phyloP scores from a whole-genome alignment of 2,797 vertebrate genomes.

The Limosa lapponica region DNA sequence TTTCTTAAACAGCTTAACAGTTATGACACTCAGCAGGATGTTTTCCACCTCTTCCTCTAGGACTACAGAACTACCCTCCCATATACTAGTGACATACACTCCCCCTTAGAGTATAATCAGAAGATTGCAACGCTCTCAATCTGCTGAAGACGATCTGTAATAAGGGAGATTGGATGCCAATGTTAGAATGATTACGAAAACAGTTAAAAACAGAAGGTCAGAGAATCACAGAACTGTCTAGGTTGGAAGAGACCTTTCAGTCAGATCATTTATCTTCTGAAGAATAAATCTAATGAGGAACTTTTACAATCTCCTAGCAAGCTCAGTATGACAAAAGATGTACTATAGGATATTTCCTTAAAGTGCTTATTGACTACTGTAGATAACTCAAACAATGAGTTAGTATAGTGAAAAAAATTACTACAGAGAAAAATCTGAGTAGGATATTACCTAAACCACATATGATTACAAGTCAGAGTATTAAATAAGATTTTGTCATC shows the following conservation, averaged over 20 bases:
- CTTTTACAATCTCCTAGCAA: not conserved
- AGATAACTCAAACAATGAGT: not conserved
- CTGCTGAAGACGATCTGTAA: not conserved
- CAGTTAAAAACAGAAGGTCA: not conserved
- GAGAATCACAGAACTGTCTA: not conserved
- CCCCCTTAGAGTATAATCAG: not conserved
- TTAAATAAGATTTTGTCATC: not conserved
- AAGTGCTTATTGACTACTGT: not conserved
- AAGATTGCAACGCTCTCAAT: not conserved
- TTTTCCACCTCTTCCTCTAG: not conserved
- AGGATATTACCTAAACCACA: not conserved
- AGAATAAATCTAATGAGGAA: not conserved
- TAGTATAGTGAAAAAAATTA: not conserved
- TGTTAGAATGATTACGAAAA: not conserved
- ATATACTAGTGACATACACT: not conserved
- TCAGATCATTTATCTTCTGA: not conserved
- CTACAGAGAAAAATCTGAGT: not conserved
- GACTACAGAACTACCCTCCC: not conserved
- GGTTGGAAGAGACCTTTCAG: not conserved
- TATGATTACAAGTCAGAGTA: not conserved
- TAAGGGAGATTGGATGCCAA: not conserved
- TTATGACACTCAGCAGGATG: not conserved
- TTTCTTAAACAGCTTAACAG: not conserved
- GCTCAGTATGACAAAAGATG: not conserved
- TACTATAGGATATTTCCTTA: not conserved